Conservation (phyloP, 1,140 invertebrate genomes). For the Drosophila pseudoobscura region DNA sequence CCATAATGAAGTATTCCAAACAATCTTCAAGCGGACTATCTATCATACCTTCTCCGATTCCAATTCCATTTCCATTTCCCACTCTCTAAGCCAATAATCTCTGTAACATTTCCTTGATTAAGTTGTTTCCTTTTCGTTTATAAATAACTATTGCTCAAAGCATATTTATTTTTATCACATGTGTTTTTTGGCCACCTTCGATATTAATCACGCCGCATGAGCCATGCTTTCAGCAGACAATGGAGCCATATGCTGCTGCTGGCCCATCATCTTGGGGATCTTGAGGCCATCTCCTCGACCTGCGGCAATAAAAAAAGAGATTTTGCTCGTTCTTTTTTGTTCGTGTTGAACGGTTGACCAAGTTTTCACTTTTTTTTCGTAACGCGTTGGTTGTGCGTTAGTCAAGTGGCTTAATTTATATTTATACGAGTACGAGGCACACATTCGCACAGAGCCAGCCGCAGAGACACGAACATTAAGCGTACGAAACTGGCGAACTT, state of each 20-base stretch:
- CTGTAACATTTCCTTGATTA: slow-evolving; percentile 44
- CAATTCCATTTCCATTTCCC: background rate
- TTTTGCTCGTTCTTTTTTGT: slow-evolving; percentile 16
- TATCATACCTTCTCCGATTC: background rate
- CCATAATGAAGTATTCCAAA: too few relatives aligned
- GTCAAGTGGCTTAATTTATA: slow-evolving; percentile 78
- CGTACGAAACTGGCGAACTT: slow-evolving; percentile 56
- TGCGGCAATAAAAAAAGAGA: slow-evolving; percentile 40
- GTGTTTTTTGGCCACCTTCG: slow-evolving; percentile 66
- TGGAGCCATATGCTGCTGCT: slow-evolving; percentile 50
- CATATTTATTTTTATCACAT: slow-evolving; percentile 21
- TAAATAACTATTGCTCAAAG: slow-evolving; percentile 37
- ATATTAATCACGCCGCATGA: slow-evolving; percentile 76
- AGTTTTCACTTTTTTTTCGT: slow-evolving; percentile 53
- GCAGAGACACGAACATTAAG: slow-evolving; percentile 42
- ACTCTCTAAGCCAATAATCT: too few relatives aligned
- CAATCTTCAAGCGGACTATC: too few relatives aligned
- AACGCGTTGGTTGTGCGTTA: slow-evolving; percentile 59
- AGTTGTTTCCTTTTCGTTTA: slow-evolving; percentile 44
- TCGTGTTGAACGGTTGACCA: slow-evolving; percentile 47
- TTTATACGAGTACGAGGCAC: slow-evolving; percentile 47
- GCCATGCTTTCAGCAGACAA: slow-evolving; percentile 69
- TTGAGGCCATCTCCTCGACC: slow-evolving; percentile 36
- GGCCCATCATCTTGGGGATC: slow-evolving; percentile 26
- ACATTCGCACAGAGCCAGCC: slow-evolving; percentile 15